Percentiles rank a stretch among this genome's conserved stretches.
Evolutionary conservation across 1,140 invertebrate species (phyloP).

Genomic region (Hermatobates lingyangjiaoensis): DNA sequence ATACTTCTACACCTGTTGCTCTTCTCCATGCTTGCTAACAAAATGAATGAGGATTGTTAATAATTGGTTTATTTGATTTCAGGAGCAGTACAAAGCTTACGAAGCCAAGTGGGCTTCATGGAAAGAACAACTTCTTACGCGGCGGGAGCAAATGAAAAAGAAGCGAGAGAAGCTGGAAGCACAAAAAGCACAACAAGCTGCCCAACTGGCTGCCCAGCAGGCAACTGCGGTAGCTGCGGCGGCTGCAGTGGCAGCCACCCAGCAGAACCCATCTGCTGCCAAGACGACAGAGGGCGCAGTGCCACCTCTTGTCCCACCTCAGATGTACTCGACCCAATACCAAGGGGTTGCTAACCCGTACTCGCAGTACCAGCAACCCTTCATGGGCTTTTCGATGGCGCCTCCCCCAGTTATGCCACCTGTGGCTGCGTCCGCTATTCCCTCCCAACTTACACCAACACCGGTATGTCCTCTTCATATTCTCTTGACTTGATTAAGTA

Average conservation of each 20-base stretch:
- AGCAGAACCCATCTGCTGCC: not conserved
- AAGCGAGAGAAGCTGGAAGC: slow-evolving; percentile 25
- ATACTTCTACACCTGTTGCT: too few species aligned
- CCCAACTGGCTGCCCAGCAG: not conserved
- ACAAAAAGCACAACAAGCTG: slow-evolving; percentile 1
- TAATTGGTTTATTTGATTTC: slow-evolving; percentile 17
- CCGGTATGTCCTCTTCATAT: not conserved
- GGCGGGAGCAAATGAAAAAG: slow-evolving; percentile 56
- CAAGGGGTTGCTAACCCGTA: too few species aligned
- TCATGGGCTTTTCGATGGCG: too few species aligned
- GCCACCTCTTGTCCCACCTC: too few species aligned
- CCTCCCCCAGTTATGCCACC: not conserved
- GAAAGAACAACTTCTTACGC: slow-evolving; percentile 49
- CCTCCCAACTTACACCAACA: not conserved
- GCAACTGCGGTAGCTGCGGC: slow-evolving; percentile 6
- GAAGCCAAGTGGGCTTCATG: slow-evolving; percentile 66
- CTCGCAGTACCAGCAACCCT: too few species aligned
- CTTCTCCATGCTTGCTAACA: too few species aligned
- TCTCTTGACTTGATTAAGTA: too few species aligned
- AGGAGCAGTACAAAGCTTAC: slow-evolving; percentile 54
- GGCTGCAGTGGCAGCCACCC: not conserved
- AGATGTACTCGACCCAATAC: too few species aligned
- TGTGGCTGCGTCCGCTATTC: not conserved
- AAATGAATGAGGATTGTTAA: too few species aligned
- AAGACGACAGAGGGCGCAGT: not conserved